Conservation (phyloP, 2,888 invertebrate species). For the Nomada hirtipes region DNA sequence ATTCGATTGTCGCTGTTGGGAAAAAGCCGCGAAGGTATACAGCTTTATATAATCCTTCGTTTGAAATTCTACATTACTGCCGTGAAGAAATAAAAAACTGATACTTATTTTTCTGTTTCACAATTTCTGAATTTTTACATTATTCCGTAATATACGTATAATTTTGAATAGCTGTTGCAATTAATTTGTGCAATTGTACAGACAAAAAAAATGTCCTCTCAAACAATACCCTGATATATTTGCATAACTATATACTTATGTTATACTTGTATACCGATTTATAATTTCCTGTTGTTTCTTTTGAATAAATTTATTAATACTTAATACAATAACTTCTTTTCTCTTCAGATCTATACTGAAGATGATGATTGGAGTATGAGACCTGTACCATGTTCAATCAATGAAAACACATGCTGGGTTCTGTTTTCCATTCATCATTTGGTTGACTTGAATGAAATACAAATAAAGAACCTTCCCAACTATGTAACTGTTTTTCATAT, state of each 20-base stretch:
- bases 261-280: neutral
- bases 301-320: neutral
- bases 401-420: conserved; percentile 34
- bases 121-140: too few species aligned
- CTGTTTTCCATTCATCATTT: conserved; percentile 53
- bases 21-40: conserved; percentile 43
- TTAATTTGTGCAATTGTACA: too few species aligned
- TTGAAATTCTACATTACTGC: neutral
- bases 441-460: conserved; percentile 41
- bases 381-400: conserved; percentile 18
- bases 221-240: too few species aligned
- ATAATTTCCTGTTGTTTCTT: neutral
- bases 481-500: conserved; percentile 38
- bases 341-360: conserved; percentile 42
- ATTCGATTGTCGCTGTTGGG: conserved; percentile 58
- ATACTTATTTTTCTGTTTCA: too few species aligned
- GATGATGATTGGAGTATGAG: conserved; percentile 32
- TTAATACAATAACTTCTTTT: neutral
- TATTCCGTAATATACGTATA: too few species aligned
- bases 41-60: neutral
- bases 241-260: too few species aligned
- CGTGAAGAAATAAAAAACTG: too few species aligned
- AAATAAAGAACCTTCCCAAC: conserved; percentile 33
- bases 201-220: too few species aligned
- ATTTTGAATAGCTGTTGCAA: too few species aligned